phyloP scores from a whole-genome alignment of 2,797 vertebrate genomes.

The Myotis planiceps region DNA sequence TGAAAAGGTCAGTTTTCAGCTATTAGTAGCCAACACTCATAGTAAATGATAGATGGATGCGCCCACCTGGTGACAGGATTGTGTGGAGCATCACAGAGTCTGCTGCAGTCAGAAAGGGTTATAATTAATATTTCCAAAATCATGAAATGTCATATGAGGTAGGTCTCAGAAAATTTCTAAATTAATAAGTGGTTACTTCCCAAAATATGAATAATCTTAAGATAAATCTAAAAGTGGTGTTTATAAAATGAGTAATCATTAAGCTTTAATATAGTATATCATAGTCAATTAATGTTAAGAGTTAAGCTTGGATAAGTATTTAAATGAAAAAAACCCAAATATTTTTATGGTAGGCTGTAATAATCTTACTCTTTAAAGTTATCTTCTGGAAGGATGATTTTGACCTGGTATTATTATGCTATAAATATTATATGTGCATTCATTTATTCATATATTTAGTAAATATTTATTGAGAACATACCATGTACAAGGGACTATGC shows the following conservation, averaged over 20 bases:
- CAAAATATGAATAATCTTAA: conserved; percentile 10
- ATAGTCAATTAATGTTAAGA: not conserved
- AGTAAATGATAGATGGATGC: not conserved
- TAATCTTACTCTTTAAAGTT: not conserved
- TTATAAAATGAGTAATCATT: not conserved
- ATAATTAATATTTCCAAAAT: not conserved
- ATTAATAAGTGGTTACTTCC: not conserved
- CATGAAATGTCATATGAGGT: not conserved
- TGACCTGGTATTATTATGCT: not conserved
- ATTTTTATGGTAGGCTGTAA: not conserved
- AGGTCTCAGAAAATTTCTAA: not conserved
- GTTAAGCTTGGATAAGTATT: not conserved
- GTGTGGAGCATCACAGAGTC: not conserved
- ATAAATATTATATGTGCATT: not conserved
- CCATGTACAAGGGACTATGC: not conserved
- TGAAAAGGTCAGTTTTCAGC: not conserved
- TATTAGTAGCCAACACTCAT: not conserved
- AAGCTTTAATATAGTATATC: not conserved
- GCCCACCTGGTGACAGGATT: not conserved
- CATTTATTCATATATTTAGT: not conserved
- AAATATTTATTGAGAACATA: not conserved
- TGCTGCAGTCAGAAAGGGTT: not conserved
- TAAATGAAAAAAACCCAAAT: not conserved
- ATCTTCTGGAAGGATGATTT: not conserved
- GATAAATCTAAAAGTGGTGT: not conserved